phyloP scores from a whole-genome alignment of 2,888 invertebrate genomes.

The Andrena marginata region DNA sequence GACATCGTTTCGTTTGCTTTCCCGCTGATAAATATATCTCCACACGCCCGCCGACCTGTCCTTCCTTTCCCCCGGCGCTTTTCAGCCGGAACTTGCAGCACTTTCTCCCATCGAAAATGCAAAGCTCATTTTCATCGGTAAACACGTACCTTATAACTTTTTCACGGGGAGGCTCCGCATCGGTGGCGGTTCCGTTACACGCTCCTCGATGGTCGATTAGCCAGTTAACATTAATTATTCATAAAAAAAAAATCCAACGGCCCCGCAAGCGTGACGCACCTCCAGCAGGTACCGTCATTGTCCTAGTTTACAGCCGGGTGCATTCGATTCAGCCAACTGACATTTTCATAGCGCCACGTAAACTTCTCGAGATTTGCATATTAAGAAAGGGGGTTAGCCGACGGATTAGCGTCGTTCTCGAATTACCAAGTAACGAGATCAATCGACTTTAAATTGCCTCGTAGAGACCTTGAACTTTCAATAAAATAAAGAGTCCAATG shows the following conservation, averaged over 20 bases:
- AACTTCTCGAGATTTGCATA: constrained; percentile 18
- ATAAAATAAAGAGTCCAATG: neutral
- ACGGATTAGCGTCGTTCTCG: neutral
- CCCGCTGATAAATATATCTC: constrained; percentile 17
- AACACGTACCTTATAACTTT: constrained; percentile 27
- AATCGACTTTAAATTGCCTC: neutral
- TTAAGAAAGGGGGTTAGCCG: neutral
- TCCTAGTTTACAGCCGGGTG: constrained; percentile 62
- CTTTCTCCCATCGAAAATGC: neutral
- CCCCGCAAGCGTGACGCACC: constrained; percentile 55
- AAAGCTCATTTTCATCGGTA: constrained; percentile 47
- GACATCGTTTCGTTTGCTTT: neutral
- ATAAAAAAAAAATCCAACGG: constrained; percentile 49
- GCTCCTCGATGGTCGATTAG: constrained; percentile 26
- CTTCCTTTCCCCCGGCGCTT: neutral
- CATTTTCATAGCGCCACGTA: constrained; percentile 29
- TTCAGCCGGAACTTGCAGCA: neutral
- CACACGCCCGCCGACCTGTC: neutral
- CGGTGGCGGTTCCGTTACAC: neutral
- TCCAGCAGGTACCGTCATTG: constrained; percentile 57
- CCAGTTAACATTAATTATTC: constrained; percentile 30
- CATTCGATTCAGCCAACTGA: constrained; percentile 59
- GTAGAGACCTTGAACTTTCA: neutral
- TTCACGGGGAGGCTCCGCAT: neutral
- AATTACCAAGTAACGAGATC: neutral